Base-by-base conservation (phyloP, 1,140 invertebrate species). In the Monomorium pharaonis region DNA sequence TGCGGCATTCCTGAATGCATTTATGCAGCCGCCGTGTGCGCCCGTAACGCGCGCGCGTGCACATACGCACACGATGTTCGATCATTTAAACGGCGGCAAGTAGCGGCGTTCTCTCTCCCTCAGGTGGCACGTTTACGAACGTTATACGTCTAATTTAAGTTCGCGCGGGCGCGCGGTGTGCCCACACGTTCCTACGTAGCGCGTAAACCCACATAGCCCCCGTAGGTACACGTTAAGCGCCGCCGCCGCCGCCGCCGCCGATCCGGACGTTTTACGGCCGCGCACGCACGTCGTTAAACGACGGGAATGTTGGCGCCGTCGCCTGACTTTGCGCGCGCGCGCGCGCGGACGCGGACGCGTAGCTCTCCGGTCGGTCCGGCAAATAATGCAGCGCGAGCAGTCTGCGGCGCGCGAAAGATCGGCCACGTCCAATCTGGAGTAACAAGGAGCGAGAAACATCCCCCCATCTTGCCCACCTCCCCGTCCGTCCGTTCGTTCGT, bases 231-330 rank as follows among this genome's bases (percentile, higher is more conserved):
- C 74, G 24, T 70, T 70, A 81, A 49, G 49, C 69, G 27, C 69
- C 12, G 37, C 37, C 44, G 30, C 78, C 60, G 30, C 9, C 7
- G 65, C 78, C 33, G 62, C 51, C 62, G 75, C 44, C 56, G 33
- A 77, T 62, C 70, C 49, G 33, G n/a, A 78, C 74, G 69, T 91
- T 90, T 90, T 88, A 85, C 58, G 83, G 84, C 33, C 86, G 84
- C 81, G 89, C 72, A 89, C 77, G 86, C 86, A 72, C 27, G 74
- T 90, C 83, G 87, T 86, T 86, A 88, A 88, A 75, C 85, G 89
- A 92, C 88, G 87, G 89, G 91, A 92, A 92, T 92, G 91, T 92
- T 92, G 91, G 91, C 91, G 92, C 92, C 92, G 87, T 88, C 85
- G 85, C 85, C 85, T 85, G 80, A 84, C 76, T 85, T 51, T 76